Evolutionary conservation across 53 echinoderm and acorn worm species (phyloP), one percentile per base, ranked within the genome.

Genomic region (Zoroaster sp.): DNA sequence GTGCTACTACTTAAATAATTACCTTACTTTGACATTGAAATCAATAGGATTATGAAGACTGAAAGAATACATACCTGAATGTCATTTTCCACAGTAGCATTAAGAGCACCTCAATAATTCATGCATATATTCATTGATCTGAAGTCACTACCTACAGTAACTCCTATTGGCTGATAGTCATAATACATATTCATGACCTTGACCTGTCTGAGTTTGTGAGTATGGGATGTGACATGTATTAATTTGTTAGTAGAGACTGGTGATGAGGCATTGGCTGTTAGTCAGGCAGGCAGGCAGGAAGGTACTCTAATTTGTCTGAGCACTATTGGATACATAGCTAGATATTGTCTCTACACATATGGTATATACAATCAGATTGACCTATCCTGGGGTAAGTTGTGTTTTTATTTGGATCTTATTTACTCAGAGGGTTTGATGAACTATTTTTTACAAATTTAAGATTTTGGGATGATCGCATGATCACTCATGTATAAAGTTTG

Each of bases 141-240:
- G 40, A 44, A 2, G 63, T 59, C 63, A 59, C 63, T 28, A 30
- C 42, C 20, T 12, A 20, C 21, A 0, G 4, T 30, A 40, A 0
- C 34, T 9, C 11, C 78, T 37, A 78, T 78, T 78, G 78, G 78
- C 63, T 4, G 17, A n/a, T 30, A 41, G 39, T 39, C 54, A 36
- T 36, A 38, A 18, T 78, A 37, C 82, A 82, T 82, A 82, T 82
- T 82, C 82, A 82, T 82, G 42, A 46, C 68, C 82, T 67, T 82
- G 67, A 82, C 68, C 82, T 37, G 37, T 54, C 59, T 78, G 78
- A 78, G 76, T 17, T 17, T 79, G 25, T 40, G 42, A 55, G 66
- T 42, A 81, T 66, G 81, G 67, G 81, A 82, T 67, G 68, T 75
- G 75, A 49, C 75, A 75, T 82, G 78, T 78, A 53, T 54, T 59